phyloP scores from a whole-genome alignment of 2,888 invertebrate species.

The Drosophila suboccidentalis region DNA sequence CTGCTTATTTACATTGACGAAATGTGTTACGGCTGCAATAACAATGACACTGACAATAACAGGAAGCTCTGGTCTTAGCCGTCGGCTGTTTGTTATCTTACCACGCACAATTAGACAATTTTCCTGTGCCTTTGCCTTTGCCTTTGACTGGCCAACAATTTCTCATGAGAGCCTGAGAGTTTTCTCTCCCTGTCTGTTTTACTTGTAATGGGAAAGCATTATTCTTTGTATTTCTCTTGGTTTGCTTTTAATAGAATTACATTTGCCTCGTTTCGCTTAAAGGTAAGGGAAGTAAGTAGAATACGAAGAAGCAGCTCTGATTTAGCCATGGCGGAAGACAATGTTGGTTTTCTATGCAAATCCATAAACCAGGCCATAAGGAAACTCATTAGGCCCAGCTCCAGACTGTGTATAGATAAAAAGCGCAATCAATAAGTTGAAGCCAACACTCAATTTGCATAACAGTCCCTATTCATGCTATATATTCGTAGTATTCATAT shows the following conservation, averaged over 20 bases:
- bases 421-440: slow-evolving; percentile 2
- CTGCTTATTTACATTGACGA: slow-evolving; percentile 77
- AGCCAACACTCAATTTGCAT: neutral
- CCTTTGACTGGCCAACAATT: slow-evolving; percentile 47
- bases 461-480: neutral
- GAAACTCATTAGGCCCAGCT: slow-evolving; percentile 4
- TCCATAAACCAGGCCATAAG: neutral
- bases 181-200: slow-evolving; percentile 40
- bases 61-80: slow-evolving; percentile 68
- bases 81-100: slow-evolving; percentile 75
- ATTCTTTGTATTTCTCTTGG: slow-evolving; percentile 33
- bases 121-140: slow-evolving; percentile 51
- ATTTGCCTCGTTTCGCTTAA: slow-evolving; percentile 42
- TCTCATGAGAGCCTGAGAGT: slow-evolving; percentile 50
- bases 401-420: neutral
- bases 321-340: slow-evolving; percentile 13
- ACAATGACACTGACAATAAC: slow-evolving; percentile 65
- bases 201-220: slow-evolving; percentile 65
- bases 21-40: slow-evolving; percentile 63
- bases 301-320: slow-evolving; percentile 1
- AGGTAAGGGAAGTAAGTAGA: slow-evolving; percentile 1
- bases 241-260: slow-evolving; percentile 61
- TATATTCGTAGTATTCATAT: neutral
- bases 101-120: slow-evolving; percentile 81
- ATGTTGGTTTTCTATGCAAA: slow-evolving; percentile 11